Base-by-base conservation (phyloP, 2,888 invertebrate species). In the Pilophorus perplexus region DNA sequence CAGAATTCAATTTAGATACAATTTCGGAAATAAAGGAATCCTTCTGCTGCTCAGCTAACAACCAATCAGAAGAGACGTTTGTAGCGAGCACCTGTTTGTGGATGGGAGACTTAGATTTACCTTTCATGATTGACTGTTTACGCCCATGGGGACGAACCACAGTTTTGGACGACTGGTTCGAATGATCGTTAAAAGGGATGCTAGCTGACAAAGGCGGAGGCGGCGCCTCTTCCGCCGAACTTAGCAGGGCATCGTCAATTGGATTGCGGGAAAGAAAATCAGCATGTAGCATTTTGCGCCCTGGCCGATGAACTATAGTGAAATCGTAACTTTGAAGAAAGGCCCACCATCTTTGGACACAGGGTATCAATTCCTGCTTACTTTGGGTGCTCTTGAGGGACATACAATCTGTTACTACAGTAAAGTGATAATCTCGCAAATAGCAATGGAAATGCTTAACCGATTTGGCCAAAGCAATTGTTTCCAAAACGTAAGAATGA, bases 1-100 rank as follows among this genome's bases (percentile, higher is more conserved):
- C 55, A 20, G 46, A 33, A 10, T 66, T 23, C 1, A 57, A 40
- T 57, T 66, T 66, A 33, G 33, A 16, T 18, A 57, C 48, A 28
- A 59, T 66, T 16, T 59, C 57, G 1, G 28, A 62, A 46, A 62
- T 62, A 20, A 46, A 62, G 20, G 48, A 52, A 18, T 64, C 64
- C 16, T 44, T 28, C 20, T 62, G 46, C 48, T 62, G 62, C 12
- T 44, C 62, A 12, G 62, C 48, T 12, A 46, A 48, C 12, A 62
- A 33, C 62, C 62, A 62, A 4, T 62, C 62, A 27, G 62, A 33
- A 33, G 62, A 62, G 14, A 60, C 27, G 14, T 42, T 16, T 5
- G 14, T 22, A 5, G 38, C 55, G 2, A 55, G 22, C 55, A 38
- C 55, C 18, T 38, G 55, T 42, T 59, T 59, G 25, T 16, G 23